Base-by-base conservation (phyloP, 2,113 vertebrate genomes). In the Melanocharis versteri region DNA sequence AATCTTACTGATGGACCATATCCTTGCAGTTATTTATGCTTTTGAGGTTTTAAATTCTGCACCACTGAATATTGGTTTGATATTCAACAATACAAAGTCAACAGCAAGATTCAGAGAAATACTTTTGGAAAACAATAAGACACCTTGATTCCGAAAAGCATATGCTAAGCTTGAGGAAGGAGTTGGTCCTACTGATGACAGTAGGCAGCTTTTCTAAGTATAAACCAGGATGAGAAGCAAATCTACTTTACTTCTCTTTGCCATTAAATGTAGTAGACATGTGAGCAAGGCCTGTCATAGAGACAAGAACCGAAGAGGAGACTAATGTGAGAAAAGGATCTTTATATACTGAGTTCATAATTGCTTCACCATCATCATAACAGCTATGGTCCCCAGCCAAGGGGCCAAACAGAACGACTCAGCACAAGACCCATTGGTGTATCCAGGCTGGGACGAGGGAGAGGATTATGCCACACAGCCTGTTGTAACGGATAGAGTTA, bases 291-390 rank as follows among this genome's bases (percentile, higher is more conserved):
- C 81, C 69, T 91, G 56, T 94, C 77, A 62, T 71, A 95, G 61
- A 94, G 51, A 84, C 68, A 87, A 93, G 89, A 94, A 82, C 39
- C 10, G 31, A 95, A 94, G 89, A 94, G 70, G 45, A 96, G 65
- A 89, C 61, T 91, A 87, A 85, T 87, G 39, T 93, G 75, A 84
- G 61, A 93, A 91, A 94, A 83, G 91, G 53, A 89, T 89, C 83
- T 81, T 83, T 94, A 30, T 96, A 33, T 95, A 81, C 91, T 82
- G 77, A 96, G 82, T 90, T 97, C 83, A 92, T 94, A 92, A 91
- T 94, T 94, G 77, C 80, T 97, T 97, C 93, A 96, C 77, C 93
- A 84, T 94, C 91, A 82, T 64, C 83, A 82, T 69, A 87, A 95
- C 91, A 96, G 95, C 94, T 96, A 4, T 39, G 65, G 61, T 28